These are phyloP conservation scores for Lithophane socia DNA, from an alignment of 2,888 invertebrate species.

Conservation along the genomic window DNA sequence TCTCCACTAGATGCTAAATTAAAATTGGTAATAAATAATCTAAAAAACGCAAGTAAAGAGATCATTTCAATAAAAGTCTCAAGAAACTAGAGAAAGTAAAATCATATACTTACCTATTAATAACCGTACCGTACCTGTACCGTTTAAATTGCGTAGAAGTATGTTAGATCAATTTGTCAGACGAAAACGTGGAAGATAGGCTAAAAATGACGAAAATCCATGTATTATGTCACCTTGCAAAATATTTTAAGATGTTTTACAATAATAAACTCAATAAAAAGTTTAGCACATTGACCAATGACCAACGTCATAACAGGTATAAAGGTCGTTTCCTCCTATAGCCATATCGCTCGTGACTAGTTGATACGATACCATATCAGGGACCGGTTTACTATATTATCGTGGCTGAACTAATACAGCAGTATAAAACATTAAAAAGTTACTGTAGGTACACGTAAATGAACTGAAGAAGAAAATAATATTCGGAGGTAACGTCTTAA, in stretches of 20 bases:
- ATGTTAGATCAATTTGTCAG: not conserved
- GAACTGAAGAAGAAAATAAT: conserved; percentile 2
- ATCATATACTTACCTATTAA: not conserved
- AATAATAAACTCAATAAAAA: not conserved
- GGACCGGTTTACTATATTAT: conserved; percentile 16
- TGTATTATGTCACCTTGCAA: not conserved
- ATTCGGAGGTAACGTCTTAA: not conserved
- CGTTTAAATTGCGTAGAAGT: not conserved
- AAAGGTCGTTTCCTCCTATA: conserved; percentile 11
- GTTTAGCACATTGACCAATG: conserved; percentile 1
- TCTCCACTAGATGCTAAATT: not conserved
- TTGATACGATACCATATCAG: conserved; percentile 11
- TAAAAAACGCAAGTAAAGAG: not conserved
- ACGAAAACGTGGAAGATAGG: not conserved
- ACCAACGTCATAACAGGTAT: conserved; percentile 13
- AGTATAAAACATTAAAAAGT: not conserved
- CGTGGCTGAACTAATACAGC: conserved; percentile 3
- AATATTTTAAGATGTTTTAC: not conserved
- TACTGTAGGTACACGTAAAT: not conserved
- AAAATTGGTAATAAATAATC: not conserved
- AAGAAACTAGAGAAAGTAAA: not conserved
- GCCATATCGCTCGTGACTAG: conserved; percentile 2
- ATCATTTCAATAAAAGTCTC: not conserved
- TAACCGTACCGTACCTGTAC: no score
- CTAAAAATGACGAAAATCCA: not conserved